phyloP scores from a whole-genome alignment of 2,113 vertebrate species.

The Plestiodon gilberti region DNA sequence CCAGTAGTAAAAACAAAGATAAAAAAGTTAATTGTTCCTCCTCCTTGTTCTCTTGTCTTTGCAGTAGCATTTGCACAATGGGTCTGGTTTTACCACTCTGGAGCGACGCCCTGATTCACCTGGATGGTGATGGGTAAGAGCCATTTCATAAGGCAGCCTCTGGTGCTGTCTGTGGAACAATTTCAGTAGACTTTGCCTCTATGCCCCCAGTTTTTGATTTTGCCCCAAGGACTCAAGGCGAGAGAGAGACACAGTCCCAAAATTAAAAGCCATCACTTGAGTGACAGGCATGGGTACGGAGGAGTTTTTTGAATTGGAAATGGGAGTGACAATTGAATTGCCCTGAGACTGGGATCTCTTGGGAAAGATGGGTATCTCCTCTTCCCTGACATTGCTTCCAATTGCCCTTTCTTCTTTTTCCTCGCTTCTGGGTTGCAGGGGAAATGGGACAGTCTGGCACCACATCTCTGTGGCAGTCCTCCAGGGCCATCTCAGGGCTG shows the following conservation, averaged over 20 bases:
- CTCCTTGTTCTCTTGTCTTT: slow-evolving; percentile 37
- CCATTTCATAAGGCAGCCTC: too few species aligned
- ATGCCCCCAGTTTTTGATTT: neutral
- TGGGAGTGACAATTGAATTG: neutral
- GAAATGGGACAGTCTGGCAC: neutral
- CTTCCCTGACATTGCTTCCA: neutral
- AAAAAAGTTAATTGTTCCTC: neutral
- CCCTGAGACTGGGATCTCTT: neutral
- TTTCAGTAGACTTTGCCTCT: neutral
- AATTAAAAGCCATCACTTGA: too few species aligned
- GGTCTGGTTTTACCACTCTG: slow-evolving; percentile 96
- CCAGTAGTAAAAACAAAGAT: too few species aligned
- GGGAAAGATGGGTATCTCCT: neutral
- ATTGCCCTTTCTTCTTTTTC: neutral
- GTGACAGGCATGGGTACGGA: too few species aligned
- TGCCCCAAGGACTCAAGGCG: too few species aligned
- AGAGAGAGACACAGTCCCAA: too few species aligned
- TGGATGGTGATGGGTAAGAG: slow-evolving; percentile 98
- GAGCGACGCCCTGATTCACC: slow-evolving; percentile 97
- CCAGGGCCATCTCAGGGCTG: neutral
- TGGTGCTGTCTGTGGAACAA: too few species aligned
- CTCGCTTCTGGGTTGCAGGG: neutral
- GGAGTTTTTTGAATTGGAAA: neutral
- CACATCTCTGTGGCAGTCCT: neutral
- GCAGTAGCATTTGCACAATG: slow-evolving; percentile 87